phyloP scores from a whole-genome alignment of 2,888 invertebrate genomes.

The Sesia apiformis region DNA sequence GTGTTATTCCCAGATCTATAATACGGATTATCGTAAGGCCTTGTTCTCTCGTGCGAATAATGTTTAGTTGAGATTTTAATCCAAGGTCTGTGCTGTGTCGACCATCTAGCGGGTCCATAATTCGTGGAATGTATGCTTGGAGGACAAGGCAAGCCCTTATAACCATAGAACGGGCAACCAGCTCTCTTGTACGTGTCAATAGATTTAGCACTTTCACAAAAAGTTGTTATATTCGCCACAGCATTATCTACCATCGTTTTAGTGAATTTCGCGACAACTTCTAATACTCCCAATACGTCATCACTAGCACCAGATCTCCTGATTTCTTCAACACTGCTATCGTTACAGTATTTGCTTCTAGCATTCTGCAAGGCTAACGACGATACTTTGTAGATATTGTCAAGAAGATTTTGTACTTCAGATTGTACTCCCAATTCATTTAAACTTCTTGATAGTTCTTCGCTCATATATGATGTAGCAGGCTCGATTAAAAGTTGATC shows the following conservation, averaged over 20 bases:
- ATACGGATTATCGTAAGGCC: background rate
- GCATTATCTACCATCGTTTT: conserved; percentile 27
- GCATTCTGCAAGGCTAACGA: conserved; percentile 31
- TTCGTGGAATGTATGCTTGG: conserved; percentile 27
- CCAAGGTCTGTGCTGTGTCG: conserved; percentile 34
- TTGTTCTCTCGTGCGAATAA: background rate
- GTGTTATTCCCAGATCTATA: background rate
- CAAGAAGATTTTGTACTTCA: conserved; percentile 31
- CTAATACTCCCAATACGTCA: conserved; percentile 30
- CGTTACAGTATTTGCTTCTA: conserved; percentile 36
- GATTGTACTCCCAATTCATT: conserved; percentile 29
- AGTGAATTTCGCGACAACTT: conserved; percentile 25
- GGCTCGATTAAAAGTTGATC: too few species aligned
- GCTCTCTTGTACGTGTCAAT: conserved; percentile 26
- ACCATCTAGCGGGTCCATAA: conserved; percentile 21
- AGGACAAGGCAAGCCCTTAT: background rate
- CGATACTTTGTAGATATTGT: conserved; percentile 31
- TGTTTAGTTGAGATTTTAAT: background rate
- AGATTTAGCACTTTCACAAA: conserved; percentile 29
- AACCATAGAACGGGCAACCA: conserved; percentile 13
- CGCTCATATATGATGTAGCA: too few species aligned
- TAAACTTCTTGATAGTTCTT: conserved; percentile 8
- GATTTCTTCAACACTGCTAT: conserved; percentile 5
- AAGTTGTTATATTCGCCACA: conserved; percentile 26
- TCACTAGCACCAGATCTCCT: conserved; percentile 6